A percentile compares a stretch with the other conserved stretches of the same genome.
Conservation (phyloP, 2,888 invertebrate genomes). For the Gnatocerus cornutus region DNA sequence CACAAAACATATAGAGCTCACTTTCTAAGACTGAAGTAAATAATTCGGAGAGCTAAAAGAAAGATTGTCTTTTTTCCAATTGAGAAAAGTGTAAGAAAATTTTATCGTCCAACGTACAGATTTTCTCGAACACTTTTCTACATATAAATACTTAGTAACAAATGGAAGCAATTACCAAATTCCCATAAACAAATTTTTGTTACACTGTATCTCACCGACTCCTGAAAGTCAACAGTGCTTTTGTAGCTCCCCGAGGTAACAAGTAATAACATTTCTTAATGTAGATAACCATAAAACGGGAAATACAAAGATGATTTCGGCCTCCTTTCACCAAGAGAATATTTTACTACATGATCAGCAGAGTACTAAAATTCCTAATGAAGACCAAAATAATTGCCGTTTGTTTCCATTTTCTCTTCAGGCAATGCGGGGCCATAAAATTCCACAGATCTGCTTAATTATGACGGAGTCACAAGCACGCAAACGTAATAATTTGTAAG, state of each 20-base stretch:
- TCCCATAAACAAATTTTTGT: background rate
- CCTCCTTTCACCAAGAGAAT: background rate
- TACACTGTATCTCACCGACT: background rate
- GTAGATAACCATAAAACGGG: slow-evolving; percentile 17
- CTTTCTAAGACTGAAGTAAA: slow-evolving; percentile 27
- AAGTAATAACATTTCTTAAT: slow-evolving; percentile 14
- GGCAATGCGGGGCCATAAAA: slow-evolving; percentile 6
- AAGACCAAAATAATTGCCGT: slow-evolving; percentile 23
- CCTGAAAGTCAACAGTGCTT: background rate
- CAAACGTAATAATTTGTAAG: slow-evolving; percentile 20
- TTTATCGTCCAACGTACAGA: no score
- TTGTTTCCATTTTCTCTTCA: slow-evolving; percentile 19
- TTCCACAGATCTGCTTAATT: slow-evolving; percentile 17
- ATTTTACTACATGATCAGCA: slow-evolving; percentile 18
- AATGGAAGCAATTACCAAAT: no score
- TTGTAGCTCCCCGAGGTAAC: background rate
- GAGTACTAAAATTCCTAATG: slow-evolving; percentile 12
- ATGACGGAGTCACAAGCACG: slow-evolving; percentile 10
- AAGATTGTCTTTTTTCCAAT: background rate
- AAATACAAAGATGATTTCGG: slow-evolving; percentile 22
- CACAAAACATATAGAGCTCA: slow-evolving; percentile 14
- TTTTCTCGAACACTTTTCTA: no score
- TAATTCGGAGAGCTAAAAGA: slow-evolving; percentile 14
- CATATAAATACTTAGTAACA: no score
- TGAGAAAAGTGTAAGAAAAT: background rate